These are phyloP conservation scores for Bubo bubo DNA, from an alignment of 2,113 vertebrate species.

Conservation along the genomic window DNA sequence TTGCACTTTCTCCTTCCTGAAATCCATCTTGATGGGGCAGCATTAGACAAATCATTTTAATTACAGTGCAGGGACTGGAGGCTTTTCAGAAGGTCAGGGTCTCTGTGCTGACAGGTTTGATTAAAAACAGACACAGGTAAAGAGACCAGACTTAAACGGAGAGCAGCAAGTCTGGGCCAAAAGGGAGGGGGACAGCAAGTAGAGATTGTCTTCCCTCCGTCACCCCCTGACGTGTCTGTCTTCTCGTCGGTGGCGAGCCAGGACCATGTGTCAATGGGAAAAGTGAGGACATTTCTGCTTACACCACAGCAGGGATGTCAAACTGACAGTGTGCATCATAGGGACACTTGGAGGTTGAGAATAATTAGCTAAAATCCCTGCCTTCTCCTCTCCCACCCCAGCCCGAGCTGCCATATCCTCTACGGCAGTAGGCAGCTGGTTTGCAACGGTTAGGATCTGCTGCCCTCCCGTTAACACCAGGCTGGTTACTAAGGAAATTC, in stretches of 20 bases:
- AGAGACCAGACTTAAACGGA: not conserved
- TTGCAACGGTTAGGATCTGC: not conserved
- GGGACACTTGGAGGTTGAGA: not conserved
- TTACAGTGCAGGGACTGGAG: not conserved
- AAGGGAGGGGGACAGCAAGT: not conserved
- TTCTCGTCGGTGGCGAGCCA: not conserved
- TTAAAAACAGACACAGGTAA: not conserved
- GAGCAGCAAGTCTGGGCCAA: no score
- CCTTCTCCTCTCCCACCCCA: not conserved
- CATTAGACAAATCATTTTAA: not conserved
- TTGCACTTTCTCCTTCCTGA: not conserved
- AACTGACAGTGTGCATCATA: not conserved
- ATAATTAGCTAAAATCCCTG: not conserved
- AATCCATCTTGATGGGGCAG: not conserved
- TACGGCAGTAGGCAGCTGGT: not conserved
- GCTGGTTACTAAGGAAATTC: not conserved
- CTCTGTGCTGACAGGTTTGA: not conserved
- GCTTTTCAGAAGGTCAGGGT: not conserved
- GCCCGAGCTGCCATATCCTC: not conserved
- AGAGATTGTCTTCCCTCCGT: not conserved
- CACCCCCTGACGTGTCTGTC: rapidly evolving
- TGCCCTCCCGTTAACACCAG: rapidly evolving
- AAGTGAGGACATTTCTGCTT: not conserved
- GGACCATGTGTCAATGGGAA: not conserved
- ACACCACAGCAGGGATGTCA: not conserved